phyloP scores from a whole-genome alignment of 2,888 invertebrate species.

The Yponomeuta malinellus region DNA sequence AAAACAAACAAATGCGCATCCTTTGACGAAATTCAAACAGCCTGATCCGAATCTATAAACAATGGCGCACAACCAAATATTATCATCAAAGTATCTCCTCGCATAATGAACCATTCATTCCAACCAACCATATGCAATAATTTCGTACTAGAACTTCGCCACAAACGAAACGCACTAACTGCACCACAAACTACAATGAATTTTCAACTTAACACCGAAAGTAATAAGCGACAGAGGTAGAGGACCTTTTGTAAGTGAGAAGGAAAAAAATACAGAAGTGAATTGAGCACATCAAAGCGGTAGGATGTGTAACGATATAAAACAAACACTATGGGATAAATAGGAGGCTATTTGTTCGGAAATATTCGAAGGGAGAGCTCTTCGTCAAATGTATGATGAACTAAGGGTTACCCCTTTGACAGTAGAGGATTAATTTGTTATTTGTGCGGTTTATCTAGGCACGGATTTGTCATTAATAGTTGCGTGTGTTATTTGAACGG shows the following conservation, averaged over 20 bases:
- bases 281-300: constrained; percentile 76
- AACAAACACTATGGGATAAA: constrained; percentile 54
- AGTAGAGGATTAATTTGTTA: constrained; percentile 59
- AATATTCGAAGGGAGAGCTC: constrained; percentile 71
- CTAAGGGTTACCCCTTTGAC: constrained; percentile 51
- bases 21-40: constrained; percentile 74
- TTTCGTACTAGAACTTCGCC: constrained; percentile 46
- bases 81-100: constrained; percentile 68
- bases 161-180: constrained; percentile 46
- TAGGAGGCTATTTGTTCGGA: constrained; percentile 70
- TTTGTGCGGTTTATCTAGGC: constrained; percentile 46
- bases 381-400: constrained; percentile 24
- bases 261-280: constrained; percentile 66
- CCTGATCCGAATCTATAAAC: constrained; percentile 70
- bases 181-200: constrained; percentile 60
- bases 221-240: constrained; percentile 56
- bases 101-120: constrained; percentile 74
- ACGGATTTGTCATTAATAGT: constrained; percentile 55
- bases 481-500: constrained; percentile 7
- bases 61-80: constrained; percentile 73
- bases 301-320: constrained; percentile 74
- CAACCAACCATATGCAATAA: constrained; percentile 75
- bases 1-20: constrained; percentile 69
- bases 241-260: constrained; percentile 68
- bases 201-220: constrained; percentile 64